These are phyloP conservation scores for Chydorus sphaericus DNA, from an alignment of 2,888 invertebrate genomes.

Conservation along the genomic window DNA sequence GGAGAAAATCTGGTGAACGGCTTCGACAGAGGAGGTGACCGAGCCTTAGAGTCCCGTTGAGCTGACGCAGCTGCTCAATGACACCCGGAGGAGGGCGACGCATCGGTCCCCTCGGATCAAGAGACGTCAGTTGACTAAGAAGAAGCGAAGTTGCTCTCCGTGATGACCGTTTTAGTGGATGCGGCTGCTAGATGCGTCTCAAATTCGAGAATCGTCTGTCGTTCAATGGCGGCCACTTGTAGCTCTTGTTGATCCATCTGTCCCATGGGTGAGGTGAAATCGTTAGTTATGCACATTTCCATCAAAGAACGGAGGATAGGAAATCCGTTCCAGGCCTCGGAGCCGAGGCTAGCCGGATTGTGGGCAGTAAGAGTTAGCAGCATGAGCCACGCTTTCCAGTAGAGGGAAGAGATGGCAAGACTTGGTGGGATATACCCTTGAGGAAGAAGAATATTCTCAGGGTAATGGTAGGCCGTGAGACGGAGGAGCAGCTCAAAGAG, in stretches of 20 bases:
- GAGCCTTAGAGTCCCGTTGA: slow-evolving; percentile 63
- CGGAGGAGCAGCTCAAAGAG: slow-evolving; percentile 80
- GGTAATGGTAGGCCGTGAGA: slow-evolving; percentile 78
- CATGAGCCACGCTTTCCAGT: slow-evolving; percentile 89
- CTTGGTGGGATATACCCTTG: slow-evolving; percentile 67
- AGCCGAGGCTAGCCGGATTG: slow-evolving; percentile 77
- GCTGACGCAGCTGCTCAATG: slow-evolving; percentile 58
- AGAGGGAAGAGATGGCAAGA: slow-evolving; percentile 75
- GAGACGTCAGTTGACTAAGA: slow-evolving; percentile 64
- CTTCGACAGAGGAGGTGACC: slow-evolving; percentile 79
- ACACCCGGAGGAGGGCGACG: slow-evolving; percentile 61
- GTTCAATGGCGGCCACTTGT: slow-evolving; percentile 53
- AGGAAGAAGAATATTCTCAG: slow-evolving; percentile 80
- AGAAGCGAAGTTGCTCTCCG: slow-evolving; percentile 75
- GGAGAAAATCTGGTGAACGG: slow-evolving; percentile 76
- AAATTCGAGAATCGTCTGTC: slow-evolving; percentile 67
- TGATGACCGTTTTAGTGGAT: slow-evolving; percentile 73
- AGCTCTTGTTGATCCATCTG: slow-evolving; percentile 44
- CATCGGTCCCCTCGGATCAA: slow-evolving; percentile 71
- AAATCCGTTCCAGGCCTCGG: slow-evolving; percentile 73
- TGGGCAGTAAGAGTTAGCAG: slow-evolving; percentile 78
- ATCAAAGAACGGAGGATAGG: slow-evolving; percentile 79
- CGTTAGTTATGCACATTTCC: slow-evolving; percentile 94
- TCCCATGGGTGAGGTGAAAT: slow-evolving; percentile 24
- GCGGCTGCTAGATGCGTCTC: slow-evolving; percentile 79